A percentile compares a stretch with the other conserved stretches of the same genome.
Conservation (phyloP, 2,797 vertebrate species). For the Oceanodroma leucorhoa region DNA sequence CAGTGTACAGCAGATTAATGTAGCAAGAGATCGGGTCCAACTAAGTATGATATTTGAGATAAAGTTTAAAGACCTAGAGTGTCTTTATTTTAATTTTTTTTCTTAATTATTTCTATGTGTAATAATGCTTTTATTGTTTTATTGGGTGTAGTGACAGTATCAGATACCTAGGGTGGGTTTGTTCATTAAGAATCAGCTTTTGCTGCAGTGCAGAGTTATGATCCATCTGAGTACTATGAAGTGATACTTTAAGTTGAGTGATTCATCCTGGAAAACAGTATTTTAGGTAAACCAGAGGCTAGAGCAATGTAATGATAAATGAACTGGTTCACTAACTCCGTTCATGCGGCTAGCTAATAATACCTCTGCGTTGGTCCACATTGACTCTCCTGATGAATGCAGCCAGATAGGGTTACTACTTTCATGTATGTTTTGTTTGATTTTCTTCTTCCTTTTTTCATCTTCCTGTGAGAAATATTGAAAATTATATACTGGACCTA, state of each 20-base stretch:
- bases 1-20: not conserved
- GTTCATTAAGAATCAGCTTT: not conserved
- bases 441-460: not conserved
- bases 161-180: not conserved
- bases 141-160: not conserved
- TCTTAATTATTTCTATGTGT: not conserved
- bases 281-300: not conserved
- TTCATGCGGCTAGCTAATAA: not conserved
- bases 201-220: not conserved
- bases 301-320: not conserved
- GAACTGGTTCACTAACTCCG: not conserved
- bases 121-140: not conserved
- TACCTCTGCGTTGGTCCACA: not conserved
- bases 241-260: not conserved
- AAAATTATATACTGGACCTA: not conserved
- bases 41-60: not conserved
- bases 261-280: not conserved
- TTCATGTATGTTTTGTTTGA: not conserved
- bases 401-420: not conserved
- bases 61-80: not conserved
- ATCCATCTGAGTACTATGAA: not conserved
- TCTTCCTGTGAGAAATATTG: not conserved
- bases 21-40: not conserved
- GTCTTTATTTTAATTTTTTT: not conserved
- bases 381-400: not conserved